Evolutionary conservation across 2,113 vertebrate species (phyloP), one percentile per base, ranked within the genome.

Genomic region (Antechinus flavipes): DNA sequence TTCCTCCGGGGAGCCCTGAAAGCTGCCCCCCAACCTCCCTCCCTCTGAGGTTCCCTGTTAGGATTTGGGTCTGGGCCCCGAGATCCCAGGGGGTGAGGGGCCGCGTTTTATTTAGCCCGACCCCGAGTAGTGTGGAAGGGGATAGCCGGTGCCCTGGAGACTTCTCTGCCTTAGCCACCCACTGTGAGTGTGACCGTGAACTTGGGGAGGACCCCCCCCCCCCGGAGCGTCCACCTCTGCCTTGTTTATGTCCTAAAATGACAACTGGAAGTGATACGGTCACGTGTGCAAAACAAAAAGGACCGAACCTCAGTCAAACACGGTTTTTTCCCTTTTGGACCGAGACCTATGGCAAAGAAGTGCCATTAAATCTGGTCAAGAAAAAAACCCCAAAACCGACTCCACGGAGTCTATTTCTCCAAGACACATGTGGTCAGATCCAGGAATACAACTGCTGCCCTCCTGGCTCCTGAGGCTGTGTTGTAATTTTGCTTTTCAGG

Each of bases 211-310:
- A 2, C 42, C 42, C 42, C 42, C 42, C 42, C 53, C 61, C 35
- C 30, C 61, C n/a, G 61, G 61, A 30, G 61, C 61, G 5, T 1
- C 61, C 61, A 16, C 5, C 35, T n/a, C 30, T n/a, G 0, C 30
- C 94, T 76, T 96, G 95, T 94, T 93, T 97, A 97, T 93, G 92
- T 96, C 97, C 95, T 93, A 93, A 94, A 96, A 92, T 96, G 94
- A 94, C 46, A 0, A 53, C 96, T 96, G 95, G 95, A 95, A 96
- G 97, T 97, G 96, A 96, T 96, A 97, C 96, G 97, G 97, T 95
- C 94, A 26, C 91, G 93, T 92, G 76, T 90, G 93, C 96, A 50
- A 54, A 90, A 35, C 68, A 30, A 91, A 96, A 94, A 94, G 89
- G 49, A 50, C 94, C 90, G 89, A 95, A 92, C 93, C 9, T 91